Conservation (phyloP, 2,888 invertebrate genomes). For the Caenorhabditis imperialis region DNA sequence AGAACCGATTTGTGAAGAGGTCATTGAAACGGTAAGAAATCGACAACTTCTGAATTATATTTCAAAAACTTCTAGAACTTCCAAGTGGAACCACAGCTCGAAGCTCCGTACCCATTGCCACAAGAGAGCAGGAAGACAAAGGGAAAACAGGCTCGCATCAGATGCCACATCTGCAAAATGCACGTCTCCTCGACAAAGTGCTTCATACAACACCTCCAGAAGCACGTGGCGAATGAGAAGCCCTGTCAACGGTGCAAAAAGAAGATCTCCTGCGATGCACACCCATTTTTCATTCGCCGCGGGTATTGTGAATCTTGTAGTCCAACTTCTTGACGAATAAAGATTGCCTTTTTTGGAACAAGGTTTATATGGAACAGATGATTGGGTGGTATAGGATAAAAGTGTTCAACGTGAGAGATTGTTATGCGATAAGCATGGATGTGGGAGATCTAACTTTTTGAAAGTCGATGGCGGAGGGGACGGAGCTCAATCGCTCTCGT, state of each 20-base stretch:
- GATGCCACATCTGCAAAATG: slow-evolving; percentile 59
- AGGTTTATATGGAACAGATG: neutral
- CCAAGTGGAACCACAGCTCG: neutral
- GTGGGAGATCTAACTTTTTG: no score
- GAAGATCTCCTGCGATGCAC: slow-evolving; percentile 85
- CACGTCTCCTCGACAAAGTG: no score
- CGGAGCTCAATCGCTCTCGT: slow-evolving; percentile 23
- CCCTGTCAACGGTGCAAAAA: slow-evolving; percentile 81
- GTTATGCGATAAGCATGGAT: no score
- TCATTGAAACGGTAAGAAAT: slow-evolving; percentile 22
- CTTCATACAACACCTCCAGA: slow-evolving; percentile 53
- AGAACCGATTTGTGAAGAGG: slow-evolving; percentile 25
- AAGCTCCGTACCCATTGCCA: no score
- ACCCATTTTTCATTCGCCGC: slow-evolving; percentile 16
- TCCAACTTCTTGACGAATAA: no score
- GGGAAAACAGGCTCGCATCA: slow-evolving; percentile 8
- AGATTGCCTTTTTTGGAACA: slow-evolving; percentile 4
- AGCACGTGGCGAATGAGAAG: slow-evolving; percentile 40
- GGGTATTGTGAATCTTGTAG: slow-evolving; percentile 32
- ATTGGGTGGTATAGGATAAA: neutral
- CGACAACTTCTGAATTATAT: neutral
- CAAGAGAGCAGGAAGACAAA: slow-evolving; percentile 1
- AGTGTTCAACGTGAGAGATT: no score
- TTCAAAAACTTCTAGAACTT: neutral
- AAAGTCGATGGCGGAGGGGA: neutral